phyloP scores from a whole-genome alignment of 2,888 invertebrate species.

The Tinea pellionella region DNA sequence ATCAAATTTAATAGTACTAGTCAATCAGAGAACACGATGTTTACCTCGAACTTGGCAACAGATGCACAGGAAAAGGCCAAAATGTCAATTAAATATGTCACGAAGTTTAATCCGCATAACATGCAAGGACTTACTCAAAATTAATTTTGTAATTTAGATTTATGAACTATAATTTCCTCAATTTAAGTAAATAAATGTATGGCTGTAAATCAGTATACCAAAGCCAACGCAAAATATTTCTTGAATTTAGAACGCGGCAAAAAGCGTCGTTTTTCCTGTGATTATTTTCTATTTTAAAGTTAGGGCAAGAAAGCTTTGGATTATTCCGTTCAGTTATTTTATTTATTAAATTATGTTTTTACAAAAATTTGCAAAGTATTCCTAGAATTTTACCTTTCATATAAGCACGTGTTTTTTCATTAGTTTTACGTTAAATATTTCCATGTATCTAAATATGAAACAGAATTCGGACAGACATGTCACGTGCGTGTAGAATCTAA shows the following conservation, averaged over 20 bases:
- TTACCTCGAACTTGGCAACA: constrained; percentile 13
- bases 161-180: too few relatives aligned
- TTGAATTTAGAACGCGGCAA: background rate
- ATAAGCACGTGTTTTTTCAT: background rate
- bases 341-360: background rate
- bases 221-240: background rate
- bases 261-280: background rate
- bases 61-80: constrained; percentile 22
- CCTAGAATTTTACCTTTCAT: background rate
- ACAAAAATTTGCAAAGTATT: background rate
- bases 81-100: constrained; percentile 20
- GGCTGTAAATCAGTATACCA: background rate
- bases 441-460: background rate
- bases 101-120: background rate
- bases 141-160: background rate
- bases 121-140: background rate
- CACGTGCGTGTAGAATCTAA: background rate
- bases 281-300: background rate
- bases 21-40: background rate
- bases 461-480: background rate
- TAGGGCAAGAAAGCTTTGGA: background rate
- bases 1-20: background rate
- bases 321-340: background rate
- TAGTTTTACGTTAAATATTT: background rate
- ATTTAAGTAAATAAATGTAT: background rate